Conservation (phyloP, 2,888 invertebrate species). For the Diploptera punctata region DNA sequence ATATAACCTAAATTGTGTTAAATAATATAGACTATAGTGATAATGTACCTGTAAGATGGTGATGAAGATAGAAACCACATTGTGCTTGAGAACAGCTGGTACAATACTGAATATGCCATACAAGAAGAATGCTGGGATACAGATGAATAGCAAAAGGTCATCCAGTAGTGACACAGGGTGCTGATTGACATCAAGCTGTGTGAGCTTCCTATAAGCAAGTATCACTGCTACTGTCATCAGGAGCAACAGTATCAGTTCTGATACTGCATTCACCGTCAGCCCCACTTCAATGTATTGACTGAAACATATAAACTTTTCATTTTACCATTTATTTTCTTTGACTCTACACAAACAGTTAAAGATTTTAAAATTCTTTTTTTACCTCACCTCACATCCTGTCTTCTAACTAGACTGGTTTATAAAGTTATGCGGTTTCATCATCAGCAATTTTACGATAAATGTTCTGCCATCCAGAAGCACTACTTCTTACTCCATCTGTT, state of each 20-base stretch:
- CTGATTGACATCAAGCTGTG: slow-evolving; percentile 69
- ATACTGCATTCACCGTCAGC: slow-evolving; percentile 59
- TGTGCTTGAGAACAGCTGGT: slow-evolving; percentile 64
- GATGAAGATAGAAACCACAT: slow-evolving; percentile 60
- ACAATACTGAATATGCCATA: slow-evolving; percentile 72
- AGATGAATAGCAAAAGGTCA: slow-evolving; percentile 72
- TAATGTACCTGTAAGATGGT: slow-evolving; percentile 62
- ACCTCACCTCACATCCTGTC: no score
- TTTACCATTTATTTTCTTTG: no score
- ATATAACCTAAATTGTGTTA: no score
- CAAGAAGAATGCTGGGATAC: slow-evolving; percentile 74
- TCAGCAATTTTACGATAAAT: no score
- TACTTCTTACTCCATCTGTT: no score
- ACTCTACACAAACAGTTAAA: no score
- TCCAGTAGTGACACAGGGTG: slow-evolving; percentile 70
- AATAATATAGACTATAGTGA: no score
- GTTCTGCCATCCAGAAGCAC: no score
- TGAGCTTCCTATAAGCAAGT: slow-evolving; percentile 68
- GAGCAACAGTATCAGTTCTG: slow-evolving; percentile 62
- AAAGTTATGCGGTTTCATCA: no score
- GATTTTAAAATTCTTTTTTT: no score
- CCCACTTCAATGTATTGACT: slow-evolving; percentile 61
- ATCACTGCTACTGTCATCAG: slow-evolving; percentile 65
- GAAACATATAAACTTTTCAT: no score
- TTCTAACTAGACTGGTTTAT: no score